Base-by-base conservation (phyloP, 2,113 vertebrate genomes). In the Copsychus sechellarum region DNA sequence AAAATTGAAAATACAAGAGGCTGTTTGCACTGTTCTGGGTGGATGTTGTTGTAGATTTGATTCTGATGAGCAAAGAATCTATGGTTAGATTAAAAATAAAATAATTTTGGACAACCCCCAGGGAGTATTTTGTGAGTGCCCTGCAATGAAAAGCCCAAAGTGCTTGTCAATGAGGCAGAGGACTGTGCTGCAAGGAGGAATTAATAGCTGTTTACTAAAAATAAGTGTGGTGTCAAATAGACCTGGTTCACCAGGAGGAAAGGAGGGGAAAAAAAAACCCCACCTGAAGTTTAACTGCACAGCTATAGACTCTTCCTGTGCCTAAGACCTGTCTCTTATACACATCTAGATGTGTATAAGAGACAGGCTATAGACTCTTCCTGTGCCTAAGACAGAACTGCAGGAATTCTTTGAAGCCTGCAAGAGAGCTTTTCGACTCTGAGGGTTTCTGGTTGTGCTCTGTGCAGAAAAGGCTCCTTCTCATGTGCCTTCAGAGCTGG, bases 221-320 rank as follows among this genome's bases (percentile, higher is more conserved):
- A 25, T 42, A 50, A 65, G 18, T 6, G 26, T 14, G 31, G 10
- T 78, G 24, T 78, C 11, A 7, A 67, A 72, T 1, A 69, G 38
- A 71, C 21, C 53, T 58, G n/a, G 12, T 24, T 78, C 19, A 23
- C n/a, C 40, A 22, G 40, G 48, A 71, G 51, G 43, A 50, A 36
- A 16, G 17, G 34, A 65, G 69, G 40, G 40, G 14, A 7, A 0
- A 12, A 21, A 64, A 56, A 42, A 38, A 43, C 0, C 0, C 4
- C 8, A 33, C 29, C 12, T 51, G 74, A 61, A 64, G 69, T 25
- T 53, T 28, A 78, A 61, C 31, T 84, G 69, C 72, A 24, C 15
- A 77, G 50, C 42, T 80, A 2, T 2, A 38, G 67, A 38, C 36
- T 77, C 50, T 67, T 9, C 51, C 38, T 38, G 56, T 71, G 65